Conservation (phyloP, 1,140 invertebrate genomes). For the Drosophila busckii region DNA sequence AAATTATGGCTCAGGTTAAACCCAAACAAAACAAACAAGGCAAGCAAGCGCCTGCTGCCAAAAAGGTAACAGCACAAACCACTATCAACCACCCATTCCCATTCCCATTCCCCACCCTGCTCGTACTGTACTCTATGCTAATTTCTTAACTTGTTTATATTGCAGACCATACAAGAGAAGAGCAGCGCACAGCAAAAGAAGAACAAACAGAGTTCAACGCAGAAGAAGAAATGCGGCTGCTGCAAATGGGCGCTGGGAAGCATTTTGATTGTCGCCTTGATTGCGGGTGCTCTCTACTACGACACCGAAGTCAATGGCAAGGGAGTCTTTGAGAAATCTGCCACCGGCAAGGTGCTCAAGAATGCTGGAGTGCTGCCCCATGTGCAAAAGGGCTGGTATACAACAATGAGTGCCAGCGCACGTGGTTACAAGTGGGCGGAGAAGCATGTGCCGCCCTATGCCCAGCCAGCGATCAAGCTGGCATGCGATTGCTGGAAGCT, state of each 20-base stretch:
- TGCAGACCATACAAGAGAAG: constrained; percentile 64
- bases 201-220: constrained; percentile 58
- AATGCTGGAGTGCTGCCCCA: constrained; percentile 82
- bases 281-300: constrained; percentile 78
- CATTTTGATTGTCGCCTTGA: constrained; percentile 80
- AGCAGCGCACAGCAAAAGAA: constrained; percentile 70
- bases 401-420: constrained; percentile 80
- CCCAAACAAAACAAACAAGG: constrained; percentile 74
- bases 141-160: constrained; percentile 2
- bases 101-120: too few species aligned
- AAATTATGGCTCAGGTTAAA: constrained; percentile 77
- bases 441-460: constrained; percentile 83
- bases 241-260: constrained; percentile 82
- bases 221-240: constrained; percentile 79
- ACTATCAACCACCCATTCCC: background rate
- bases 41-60: constrained; percentile 60
- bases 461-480: constrained; percentile 82
- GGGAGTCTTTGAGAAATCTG: constrained; percentile 71
- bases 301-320: constrained; percentile 76
- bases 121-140: background rate
- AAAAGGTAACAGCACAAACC: constrained; percentile 62
- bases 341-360: constrained; percentile 81
- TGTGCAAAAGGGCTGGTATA: constrained; percentile 82
- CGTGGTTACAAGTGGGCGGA: constrained; percentile 83
- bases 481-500: constrained; percentile 81